Evolutionary conservation across 2,797 vertebrate genomes (phyloP).

Genomic region (Enteromius viviparus): DNA sequence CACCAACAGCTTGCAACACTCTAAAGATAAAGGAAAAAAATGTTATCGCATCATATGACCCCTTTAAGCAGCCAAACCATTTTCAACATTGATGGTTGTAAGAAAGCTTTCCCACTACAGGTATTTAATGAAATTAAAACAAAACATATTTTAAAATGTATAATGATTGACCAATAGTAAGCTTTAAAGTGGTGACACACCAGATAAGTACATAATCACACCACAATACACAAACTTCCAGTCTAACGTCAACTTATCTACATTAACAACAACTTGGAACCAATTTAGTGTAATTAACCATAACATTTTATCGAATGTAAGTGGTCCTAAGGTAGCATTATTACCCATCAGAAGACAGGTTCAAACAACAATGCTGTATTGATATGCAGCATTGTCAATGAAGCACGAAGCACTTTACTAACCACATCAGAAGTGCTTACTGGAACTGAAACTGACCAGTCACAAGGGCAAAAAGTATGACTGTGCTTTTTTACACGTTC

Average conservation of each 20-base stretch:
- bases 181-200: neutral
- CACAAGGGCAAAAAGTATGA: neutral
- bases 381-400: neutral
- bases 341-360: neutral
- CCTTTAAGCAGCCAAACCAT: too few species aligned
- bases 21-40: too few species aligned
- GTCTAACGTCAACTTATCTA: neutral
- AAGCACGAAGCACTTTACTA: neutral
- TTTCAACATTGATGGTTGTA: too few species aligned
- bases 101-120: too few species aligned
- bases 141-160: neutral
- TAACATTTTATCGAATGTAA: neutral
- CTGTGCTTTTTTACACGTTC: neutral
- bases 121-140: too few species aligned
- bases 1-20: too few species aligned
- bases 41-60: too few species aligned
- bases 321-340: neutral
- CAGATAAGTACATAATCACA: neutral
- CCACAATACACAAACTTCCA: neutral
- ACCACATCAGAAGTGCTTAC: neutral
- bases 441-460: slow-evolving; percentile 19
- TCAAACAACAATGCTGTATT: neutral
- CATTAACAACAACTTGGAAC: neutral
- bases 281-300: neutral
- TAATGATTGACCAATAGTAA: neutral